Conservation (phyloP, 2,797 vertebrate genomes). For the Telmatherina bonti region DNA sequence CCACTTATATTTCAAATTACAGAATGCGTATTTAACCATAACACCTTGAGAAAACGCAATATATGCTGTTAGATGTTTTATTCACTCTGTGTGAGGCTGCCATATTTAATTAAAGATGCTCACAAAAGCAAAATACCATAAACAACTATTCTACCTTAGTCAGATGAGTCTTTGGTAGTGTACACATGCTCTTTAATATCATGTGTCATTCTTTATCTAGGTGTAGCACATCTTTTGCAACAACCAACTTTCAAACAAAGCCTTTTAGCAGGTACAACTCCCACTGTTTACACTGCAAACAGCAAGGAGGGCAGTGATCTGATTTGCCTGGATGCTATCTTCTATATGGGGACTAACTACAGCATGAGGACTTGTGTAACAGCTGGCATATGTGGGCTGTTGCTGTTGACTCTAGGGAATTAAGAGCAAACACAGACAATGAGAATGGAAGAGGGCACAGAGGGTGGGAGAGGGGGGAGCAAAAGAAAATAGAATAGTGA, state of each 20-base stretch:
- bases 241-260: conserved; percentile 46
- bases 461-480: conserved; percentile 33
- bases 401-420: conserved; percentile 74
- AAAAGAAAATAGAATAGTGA: conserved; percentile 44
- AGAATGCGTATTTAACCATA: neutral
- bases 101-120: neutral
- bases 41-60: neutral
- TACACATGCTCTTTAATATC: neutral
- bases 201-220: conserved; percentile 25
- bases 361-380: conserved; percentile 59
- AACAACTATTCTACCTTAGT: neutral
- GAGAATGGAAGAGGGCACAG: conserved; percentile 43
- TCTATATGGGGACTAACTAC: conserved; percentile 32
- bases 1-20: neutral
- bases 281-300: conserved; percentile 70
- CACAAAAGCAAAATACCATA: neutral
- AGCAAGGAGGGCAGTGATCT: conserved; percentile 53
- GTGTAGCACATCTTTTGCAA: conserved; percentile 40
- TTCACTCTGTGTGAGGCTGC: too few relatives aligned
- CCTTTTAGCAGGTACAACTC: conserved; percentile 53
- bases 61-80: too few relatives aligned
- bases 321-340: conserved; percentile 67
- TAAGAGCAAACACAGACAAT: conserved; percentile 73
- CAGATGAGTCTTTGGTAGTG: neutral
- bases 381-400: conserved; percentile 68